Evolutionary conservation across 2,888 invertebrate species (phyloP).

Genomic region (Acrobasis suavella): DNA sequence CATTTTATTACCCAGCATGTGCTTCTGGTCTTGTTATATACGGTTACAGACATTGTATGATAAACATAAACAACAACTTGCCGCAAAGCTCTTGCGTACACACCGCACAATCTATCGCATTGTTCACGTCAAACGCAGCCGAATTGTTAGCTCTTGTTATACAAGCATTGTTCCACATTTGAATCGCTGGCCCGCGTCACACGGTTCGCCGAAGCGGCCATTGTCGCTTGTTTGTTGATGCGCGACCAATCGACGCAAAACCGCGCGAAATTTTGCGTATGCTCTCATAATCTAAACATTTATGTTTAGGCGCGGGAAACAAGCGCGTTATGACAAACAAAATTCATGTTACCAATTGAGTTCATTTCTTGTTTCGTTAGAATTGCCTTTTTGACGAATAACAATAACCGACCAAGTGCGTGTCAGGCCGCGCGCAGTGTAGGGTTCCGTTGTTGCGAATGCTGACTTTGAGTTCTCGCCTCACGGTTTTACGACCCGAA

Average conservation of each 20-base stretch:
- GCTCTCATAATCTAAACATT: slow-evolving; percentile 65
- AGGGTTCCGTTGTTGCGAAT: too few species aligned
- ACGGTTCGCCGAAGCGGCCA: slow-evolving; percentile 72
- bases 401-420: too few species aligned
- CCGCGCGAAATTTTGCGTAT: slow-evolving; percentile 71
- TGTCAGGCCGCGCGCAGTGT: too few species aligned
- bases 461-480: too few species aligned
- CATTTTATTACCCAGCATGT: slow-evolving; percentile 6
- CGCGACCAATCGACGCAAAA: slow-evolving; percentile 56
- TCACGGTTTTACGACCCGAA: too few species aligned
- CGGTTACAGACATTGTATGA: slow-evolving; percentile 40
- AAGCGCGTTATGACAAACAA: slow-evolving; percentile 33
- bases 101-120: slow-evolving; percentile 60
- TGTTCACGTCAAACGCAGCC: slow-evolving; percentile 68
- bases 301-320: slow-evolving; percentile 43
- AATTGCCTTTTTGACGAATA: too few species aligned
- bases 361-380: not conserved
- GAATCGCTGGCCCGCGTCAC: slow-evolving; percentile 64
- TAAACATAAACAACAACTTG: slow-evolving; percentile 46
- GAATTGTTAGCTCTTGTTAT: slow-evolving; percentile 72
- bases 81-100: slow-evolving; percentile 61
- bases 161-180: slow-evolving; percentile 79
- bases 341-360: slow-evolving; percentile 14
- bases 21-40: slow-evolving; percentile 16
- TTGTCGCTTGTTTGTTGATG: slow-evolving; percentile 78